Base-by-base conservation (phyloP, 2,888 invertebrate genomes). In the Aspidiotus rigidus region DNA sequence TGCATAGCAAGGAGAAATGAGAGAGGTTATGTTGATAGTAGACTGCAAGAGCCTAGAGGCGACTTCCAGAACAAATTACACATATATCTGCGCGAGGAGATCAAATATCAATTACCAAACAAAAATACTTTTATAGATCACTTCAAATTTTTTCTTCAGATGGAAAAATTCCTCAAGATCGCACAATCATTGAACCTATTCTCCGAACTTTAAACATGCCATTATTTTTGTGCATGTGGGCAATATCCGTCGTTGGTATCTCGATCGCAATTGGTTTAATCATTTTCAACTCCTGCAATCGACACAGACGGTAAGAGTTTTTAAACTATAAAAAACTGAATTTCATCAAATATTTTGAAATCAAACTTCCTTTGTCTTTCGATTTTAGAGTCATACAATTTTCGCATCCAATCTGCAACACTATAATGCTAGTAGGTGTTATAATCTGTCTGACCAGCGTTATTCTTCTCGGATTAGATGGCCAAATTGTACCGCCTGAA, bases 361-460 rank as follows among this genome's bases (percentile, higher is more conserved):
- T 59, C 7, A 59, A 59, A 16, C n/a, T 55, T 9, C 56, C 1
- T 3, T n/a, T 53, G n/a, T 53, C 53, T 53, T 53, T n/a, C 11
- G 53, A n/a, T n/a, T 40, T 10, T 82, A 97, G 98, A 80, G 93
- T 96, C 69, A 96, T 99, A 76, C 88, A 92, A 77, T 89, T 93
- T 77, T 98, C 98, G 8, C 97, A 98, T 82, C 97, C 98, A 5
- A 90, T 90, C 44, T 94, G 97, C 81, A 99, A 99, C 81, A 96
- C 93, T 69, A 89, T 98, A 72, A 94, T 98, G 88, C 81, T 98
- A 69, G 84, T 89, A 72, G 99, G 99, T 28, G 93, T 94, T 75
- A 90, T 95, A 73, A 85, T 95, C 17, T 97, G 97, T 78, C 84
- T 97, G 74, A 83, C 89, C 53, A 92, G 94, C 62, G 91, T 98